phyloP scores from a whole-genome alignment of 2,113 vertebrate species.

The Oxyura jamaicensis region DNA sequence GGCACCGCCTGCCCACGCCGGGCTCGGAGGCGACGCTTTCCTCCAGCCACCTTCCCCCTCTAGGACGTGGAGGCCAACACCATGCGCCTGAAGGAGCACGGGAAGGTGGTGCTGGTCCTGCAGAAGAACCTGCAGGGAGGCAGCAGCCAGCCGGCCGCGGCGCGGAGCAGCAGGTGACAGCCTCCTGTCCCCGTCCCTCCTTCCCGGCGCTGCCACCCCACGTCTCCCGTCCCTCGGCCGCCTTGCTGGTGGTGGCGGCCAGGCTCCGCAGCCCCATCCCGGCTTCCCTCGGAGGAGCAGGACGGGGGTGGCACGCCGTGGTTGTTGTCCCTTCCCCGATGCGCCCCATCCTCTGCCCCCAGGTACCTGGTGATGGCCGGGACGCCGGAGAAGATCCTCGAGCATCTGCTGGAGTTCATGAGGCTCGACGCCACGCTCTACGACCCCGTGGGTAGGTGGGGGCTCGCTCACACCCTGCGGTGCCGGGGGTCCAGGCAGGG shows the following conservation, averaged over 20 bases:
- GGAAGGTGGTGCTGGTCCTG: constrained; percentile 90
- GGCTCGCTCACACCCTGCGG: too few relatives aligned
- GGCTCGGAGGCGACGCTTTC: not conserved
- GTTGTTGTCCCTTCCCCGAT: not conserved
- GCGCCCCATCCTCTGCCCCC: not conserved
- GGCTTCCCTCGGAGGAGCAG: not conserved
- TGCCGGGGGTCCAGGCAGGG: accelerated
- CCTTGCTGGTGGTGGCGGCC: too few relatives aligned
- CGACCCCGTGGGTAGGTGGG: constrained; percentile 81
- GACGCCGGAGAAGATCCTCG: constrained; percentile 94
- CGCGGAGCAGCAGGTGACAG: constrained; percentile 76
- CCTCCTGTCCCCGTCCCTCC: constrained; percentile 56
- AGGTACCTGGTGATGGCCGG: constrained; percentile 95
- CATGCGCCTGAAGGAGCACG: constrained; percentile 92
- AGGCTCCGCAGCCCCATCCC: not conserved
- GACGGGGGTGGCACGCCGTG: accelerated
- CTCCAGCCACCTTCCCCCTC: not conserved
- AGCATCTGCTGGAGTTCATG: constrained; percentile 91
- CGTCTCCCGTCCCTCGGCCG: not conserved
- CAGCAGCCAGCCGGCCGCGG: constrained; percentile 38
- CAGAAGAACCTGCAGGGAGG: constrained; percentile 83
- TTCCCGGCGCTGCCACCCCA: not conserved
- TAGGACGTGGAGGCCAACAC: constrained; percentile 97
- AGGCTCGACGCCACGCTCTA: constrained; percentile 85
- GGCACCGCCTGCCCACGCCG: not conserved